Evolutionary conservation across 2,797 vertebrate species (phyloP).

Genomic region (Esox masquinongy): DNA sequence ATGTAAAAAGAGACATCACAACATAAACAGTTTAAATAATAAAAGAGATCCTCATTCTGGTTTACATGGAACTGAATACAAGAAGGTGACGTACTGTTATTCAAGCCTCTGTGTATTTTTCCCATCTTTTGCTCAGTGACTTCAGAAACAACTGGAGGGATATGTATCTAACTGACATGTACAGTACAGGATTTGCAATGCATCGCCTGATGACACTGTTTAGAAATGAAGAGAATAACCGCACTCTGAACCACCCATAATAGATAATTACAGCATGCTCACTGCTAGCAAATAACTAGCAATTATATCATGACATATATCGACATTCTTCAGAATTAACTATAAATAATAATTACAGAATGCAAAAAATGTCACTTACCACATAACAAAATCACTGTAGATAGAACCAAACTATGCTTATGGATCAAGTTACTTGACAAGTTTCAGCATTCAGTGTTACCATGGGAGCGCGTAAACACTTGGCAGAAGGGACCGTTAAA

Average conservation of each 20-base stretch:
- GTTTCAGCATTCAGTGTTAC: conserved; percentile 54
- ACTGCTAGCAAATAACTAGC: background rate
- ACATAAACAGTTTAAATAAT: background rate
- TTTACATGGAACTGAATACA: background rate
- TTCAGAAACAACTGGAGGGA: background rate
- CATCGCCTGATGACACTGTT: conserved; percentile 1
- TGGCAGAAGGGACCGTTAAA: background rate
- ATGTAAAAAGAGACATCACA: background rate
- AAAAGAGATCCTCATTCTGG: background rate
- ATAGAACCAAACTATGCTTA: no score
- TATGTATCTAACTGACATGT: background rate
- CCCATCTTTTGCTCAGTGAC: conserved; percentile 20
- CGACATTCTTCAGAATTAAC: no score
- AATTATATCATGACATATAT: background rate
- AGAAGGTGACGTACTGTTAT: conserved; percentile 44
- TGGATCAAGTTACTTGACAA: background rate
- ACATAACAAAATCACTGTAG: background rate
- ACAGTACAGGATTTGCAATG: background rate
- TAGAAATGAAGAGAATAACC: background rate
- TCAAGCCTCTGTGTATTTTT: conserved; percentile 28
- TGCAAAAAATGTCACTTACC: background rate
- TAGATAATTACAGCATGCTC: background rate
- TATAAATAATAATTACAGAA: background rate
- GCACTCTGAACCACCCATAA: background rate
- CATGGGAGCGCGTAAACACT: conserved; percentile 39